A percentile compares a stretch with the other conserved stretches of the same genome.
phyloP scores from a whole-genome alignment of 2,888 invertebrate species.

The Buathra laborator region DNA sequence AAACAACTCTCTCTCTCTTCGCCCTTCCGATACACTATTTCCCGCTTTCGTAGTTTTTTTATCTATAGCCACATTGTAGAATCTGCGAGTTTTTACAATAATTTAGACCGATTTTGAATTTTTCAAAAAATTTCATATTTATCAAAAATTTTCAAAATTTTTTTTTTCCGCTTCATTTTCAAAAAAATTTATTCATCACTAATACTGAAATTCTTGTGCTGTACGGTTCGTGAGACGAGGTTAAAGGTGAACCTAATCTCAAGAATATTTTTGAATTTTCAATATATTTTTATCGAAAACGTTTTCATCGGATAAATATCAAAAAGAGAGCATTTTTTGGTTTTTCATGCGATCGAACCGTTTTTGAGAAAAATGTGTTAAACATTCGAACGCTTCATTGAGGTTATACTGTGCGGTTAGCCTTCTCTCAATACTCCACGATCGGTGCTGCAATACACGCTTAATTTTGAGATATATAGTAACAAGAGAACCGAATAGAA shows the following conservation, averaged over 20 bases:
- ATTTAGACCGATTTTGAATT: conserved; percentile 68
- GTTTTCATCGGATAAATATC: not conserved
- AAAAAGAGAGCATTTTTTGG: not conserved
- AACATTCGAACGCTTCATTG: not conserved
- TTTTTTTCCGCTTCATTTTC: not conserved
- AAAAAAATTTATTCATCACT: conserved; percentile 6
- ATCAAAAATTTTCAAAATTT: not conserved
- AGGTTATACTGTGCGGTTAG: not conserved
- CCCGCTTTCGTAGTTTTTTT: conserved; percentile 68
- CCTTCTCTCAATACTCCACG: not conserved
- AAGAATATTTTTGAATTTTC: not conserved
- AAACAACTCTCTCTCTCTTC: conserved; percentile 20
- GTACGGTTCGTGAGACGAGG: not conserved
- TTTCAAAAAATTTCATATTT: conserved; percentile 57
- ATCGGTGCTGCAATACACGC: conserved; percentile 59
- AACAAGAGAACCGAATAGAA: conserved; percentile 35
- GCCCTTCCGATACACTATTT: conserved; percentile 67
- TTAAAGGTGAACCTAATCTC: not conserved
- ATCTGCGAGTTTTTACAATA: conserved; percentile 63
- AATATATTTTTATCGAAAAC: not conserved
- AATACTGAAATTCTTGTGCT: not conserved
- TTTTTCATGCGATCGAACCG: not conserved
- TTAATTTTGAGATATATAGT: conserved; percentile 33
- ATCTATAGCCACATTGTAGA: conserved; percentile 71
- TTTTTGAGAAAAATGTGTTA: not conserved